phyloP scores from a whole-genome alignment of 2,888 invertebrate species.

The Serrognathus titanus region DNA sequence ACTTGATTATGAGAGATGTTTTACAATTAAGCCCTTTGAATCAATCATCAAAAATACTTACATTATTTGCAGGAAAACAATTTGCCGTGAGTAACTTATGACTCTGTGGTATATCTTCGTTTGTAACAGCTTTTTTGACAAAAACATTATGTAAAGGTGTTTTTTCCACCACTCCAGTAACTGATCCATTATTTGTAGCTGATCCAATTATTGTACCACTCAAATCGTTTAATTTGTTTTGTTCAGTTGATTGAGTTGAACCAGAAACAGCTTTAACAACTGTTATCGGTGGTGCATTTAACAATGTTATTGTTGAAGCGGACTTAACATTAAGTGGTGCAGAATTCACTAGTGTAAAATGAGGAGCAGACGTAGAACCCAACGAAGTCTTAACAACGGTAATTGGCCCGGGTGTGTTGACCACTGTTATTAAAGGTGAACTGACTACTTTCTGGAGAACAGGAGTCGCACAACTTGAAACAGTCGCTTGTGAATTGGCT shows the following conservation, averaged over 20 bases:
- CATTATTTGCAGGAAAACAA: conserved; percentile 43
- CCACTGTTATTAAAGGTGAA: conserved; percentile 45
- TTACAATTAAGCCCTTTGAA: no score
- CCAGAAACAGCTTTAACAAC: conserved; percentile 40
- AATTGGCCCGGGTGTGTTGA: conserved; percentile 43
- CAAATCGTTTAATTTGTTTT: conserved; percentile 4
- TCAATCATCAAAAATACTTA: conserved; percentile 29
- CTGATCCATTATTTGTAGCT: conserved; percentile 20
- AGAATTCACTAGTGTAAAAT: conserved; percentile 45
- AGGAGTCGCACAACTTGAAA: conserved; percentile 15
- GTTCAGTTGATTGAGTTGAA: conserved; percentile 7
- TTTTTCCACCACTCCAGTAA: conserved; percentile 23
- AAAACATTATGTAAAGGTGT: conserved; percentile 43
- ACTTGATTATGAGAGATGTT: no score
- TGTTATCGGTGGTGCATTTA: conserved; percentile 45
- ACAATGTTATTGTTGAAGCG: conserved; percentile 39
- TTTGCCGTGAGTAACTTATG: conserved; percentile 45
- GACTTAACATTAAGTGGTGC: conserved; percentile 38
- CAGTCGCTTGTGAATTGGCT: conserved; percentile 15
- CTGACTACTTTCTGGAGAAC: conserved; percentile 23
- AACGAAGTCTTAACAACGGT: conserved; percentile 45
- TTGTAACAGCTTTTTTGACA: conserved; percentile 41
- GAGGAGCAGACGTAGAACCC: conserved; percentile 40
- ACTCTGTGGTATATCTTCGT: conserved; percentile 38
- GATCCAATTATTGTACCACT: background rate